Evolutionary conservation across 2,113 vertebrate genomes (phyloP).

Genomic region (Syrrhaptes paradoxus): DNA sequence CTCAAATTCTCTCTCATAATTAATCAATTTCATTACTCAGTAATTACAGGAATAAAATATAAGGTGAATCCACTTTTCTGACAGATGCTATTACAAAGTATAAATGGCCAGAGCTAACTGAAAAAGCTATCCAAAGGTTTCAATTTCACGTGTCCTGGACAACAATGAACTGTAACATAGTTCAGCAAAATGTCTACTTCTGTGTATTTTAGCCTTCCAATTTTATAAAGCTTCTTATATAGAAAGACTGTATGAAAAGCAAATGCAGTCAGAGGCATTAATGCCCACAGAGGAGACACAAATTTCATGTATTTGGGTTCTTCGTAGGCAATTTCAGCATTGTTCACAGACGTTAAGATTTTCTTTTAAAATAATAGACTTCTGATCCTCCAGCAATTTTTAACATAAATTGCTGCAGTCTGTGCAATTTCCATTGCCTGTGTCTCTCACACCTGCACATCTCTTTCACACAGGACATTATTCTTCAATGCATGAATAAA

Average conservation of each 20-base stretch:
- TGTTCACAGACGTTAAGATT: background rate
- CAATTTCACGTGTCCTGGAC: background rate
- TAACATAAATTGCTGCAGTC: background rate
- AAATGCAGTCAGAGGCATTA: background rate
- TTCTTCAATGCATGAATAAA: background rate
- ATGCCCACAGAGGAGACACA: background rate
- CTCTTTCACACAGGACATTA: background rate
- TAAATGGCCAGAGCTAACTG: background rate
- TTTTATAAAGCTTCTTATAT: background rate
- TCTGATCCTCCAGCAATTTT: background rate
- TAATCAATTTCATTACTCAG: background rate
- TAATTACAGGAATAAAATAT: background rate
- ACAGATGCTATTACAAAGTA: background rate
- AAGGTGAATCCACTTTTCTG: background rate
- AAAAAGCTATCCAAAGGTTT: background rate
- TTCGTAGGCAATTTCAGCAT: background rate
- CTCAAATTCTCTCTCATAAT: background rate
- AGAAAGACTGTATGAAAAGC: background rate
- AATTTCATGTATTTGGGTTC: background rate
- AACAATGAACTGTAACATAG: background rate
- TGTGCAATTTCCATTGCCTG: background rate
- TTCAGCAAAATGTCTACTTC: background rate
- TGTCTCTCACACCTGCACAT: background rate
- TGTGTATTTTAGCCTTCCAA: background rate
- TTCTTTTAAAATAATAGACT: background rate